Evolutionary conservation across 2,888 invertebrate species (phyloP).

Genomic region (Protonemura montana): DNA sequence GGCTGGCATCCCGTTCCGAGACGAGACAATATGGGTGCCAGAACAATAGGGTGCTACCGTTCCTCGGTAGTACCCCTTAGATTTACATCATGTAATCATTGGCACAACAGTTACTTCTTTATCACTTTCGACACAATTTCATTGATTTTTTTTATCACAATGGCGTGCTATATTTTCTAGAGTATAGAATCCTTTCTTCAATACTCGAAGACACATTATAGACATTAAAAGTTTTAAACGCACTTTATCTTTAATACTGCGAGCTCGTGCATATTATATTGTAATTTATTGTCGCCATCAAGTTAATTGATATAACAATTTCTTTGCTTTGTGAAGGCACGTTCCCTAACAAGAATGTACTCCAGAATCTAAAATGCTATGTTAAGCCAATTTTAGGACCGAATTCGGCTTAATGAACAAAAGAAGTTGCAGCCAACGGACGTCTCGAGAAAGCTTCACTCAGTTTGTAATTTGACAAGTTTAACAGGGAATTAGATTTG

Average conservation of each 20-base stretch:
- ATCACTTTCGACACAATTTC: constrained; percentile 1
- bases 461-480: background rate
- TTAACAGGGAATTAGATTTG: background rate
- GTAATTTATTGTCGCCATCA: constrained; percentile 12
- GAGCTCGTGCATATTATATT: background rate
- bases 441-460: background rate
- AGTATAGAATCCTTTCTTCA: background rate
- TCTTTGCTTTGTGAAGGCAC: background rate
- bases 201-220: background rate
- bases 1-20: no score
- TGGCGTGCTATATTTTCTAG: background rate
- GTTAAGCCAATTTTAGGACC: background rate
- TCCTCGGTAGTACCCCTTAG: no score
- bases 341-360: background rate
- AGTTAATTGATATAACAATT: background rate
- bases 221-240: background rate
- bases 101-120: constrained; percentile 1
- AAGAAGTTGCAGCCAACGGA: background rate
- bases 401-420: background rate
- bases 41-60: no score
- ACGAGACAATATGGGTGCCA: no score
- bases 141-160: background rate
- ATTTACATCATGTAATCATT: background rate
- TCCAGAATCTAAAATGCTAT: background rate
- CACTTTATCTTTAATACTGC: background rate